Evolutionary conservation across 2,113 vertebrate genomes (phyloP).

Genomic region (Poicephalus meyeri): DNA sequence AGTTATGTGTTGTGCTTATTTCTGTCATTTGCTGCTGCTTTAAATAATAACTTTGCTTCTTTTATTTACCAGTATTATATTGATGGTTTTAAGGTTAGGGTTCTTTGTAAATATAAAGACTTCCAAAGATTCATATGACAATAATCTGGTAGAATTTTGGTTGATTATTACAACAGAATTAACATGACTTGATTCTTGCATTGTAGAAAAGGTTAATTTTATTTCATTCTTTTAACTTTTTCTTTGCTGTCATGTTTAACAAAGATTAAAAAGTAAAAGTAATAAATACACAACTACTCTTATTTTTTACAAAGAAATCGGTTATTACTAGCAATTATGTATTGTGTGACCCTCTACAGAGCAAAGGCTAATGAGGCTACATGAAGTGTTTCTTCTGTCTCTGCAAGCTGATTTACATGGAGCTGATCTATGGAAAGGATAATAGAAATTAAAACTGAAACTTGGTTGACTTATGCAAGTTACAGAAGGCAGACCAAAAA

Average conservation of each 20-base stretch:
- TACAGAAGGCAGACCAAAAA: neutral
- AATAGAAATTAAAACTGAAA: neutral
- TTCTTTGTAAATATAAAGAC: constrained; percentile 39
- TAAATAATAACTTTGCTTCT: neutral
- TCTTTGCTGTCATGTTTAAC: constrained; percentile 41
- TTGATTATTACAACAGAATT: constrained; percentile 68
- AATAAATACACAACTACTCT: neutral
- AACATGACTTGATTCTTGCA: constrained; percentile 56
- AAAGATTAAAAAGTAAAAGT: constrained; percentile 66
- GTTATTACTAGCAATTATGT: neutral
- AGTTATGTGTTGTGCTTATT: neutral
- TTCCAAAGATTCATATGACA: constrained; percentile 41
- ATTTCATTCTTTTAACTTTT: constrained; percentile 72
- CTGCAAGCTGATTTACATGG: neutral
- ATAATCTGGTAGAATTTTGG: constrained; percentile 60
- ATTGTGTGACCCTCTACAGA: neutral
- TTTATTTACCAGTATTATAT: neutral
- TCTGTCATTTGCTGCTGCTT: neutral
- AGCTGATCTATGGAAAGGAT: neutral
- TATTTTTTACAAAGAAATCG: constrained; percentile 4
- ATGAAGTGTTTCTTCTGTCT: neutral
- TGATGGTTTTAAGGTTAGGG: neutral
- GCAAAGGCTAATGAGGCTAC: neutral
- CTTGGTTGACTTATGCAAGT: neutral
- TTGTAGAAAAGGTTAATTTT: constrained; percentile 75